These are phyloP conservation scores for Luidia sarsii DNA, from an alignment of 53 echinoderm and acorn worm genomes.

Conservation along the genomic window DNA sequence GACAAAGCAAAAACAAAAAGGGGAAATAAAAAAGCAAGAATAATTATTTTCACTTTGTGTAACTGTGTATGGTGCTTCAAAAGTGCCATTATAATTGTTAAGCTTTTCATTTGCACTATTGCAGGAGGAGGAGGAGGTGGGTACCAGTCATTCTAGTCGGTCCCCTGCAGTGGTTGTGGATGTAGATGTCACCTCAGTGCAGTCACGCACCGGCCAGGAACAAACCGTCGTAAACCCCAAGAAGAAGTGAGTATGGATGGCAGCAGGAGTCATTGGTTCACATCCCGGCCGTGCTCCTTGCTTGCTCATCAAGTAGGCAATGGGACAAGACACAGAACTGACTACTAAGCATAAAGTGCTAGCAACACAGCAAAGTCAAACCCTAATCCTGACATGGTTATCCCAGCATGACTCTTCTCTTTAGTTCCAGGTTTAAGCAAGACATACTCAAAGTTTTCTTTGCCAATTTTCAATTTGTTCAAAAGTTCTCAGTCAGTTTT, in stretches of 20 bases:
- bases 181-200: constrained; percentile 41
- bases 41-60: background rate
- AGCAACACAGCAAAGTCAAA: no score
- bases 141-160: constrained; percentile 6
- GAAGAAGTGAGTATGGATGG: constrained; percentile 51
- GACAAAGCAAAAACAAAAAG: background rate
- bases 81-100: background rate
- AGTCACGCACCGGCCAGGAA: background rate
- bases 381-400: no score
- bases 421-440: no score
- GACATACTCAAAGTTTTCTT: no score
- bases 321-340: no score
- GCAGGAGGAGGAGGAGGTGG: constrained; percentile 24
- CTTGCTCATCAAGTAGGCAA: no score
- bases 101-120: background rate
- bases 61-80: background rate
- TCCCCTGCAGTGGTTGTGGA: constrained; percentile 32
- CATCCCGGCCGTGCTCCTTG: no score
- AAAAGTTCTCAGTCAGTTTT: no score
- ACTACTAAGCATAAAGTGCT: no score
- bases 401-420: no score
- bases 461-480: no score
- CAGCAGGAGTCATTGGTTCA: no score
- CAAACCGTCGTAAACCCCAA: constrained; percentile 17
- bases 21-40: background rate